Percentiles rank a stretch among this genome's conserved stretches.
These are phyloP conservation scores for Chrysochloris asiatica DNA, from an alignment of 2,113 vertebrate genomes.

Conservation along the genomic window DNA sequence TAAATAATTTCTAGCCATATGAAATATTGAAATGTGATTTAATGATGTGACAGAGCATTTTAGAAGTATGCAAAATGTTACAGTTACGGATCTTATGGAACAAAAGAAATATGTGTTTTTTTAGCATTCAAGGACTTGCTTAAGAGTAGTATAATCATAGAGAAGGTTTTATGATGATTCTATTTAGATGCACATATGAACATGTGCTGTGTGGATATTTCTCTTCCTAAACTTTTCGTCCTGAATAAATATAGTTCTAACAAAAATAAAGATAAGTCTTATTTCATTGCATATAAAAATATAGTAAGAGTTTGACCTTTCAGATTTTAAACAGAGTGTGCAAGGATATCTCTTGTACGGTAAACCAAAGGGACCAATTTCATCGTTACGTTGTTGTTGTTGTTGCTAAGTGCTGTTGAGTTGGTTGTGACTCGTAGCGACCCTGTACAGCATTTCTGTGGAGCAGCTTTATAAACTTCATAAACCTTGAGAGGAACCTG, in stretches of 20 bases:
- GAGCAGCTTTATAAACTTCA: not conserved
- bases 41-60: conserved; percentile 31
- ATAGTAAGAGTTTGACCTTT: not conserved
- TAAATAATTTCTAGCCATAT: conserved; percentile 54
- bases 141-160: not conserved
- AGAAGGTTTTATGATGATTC: not conserved
- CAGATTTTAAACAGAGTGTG: not conserved
- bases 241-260: not conserved
- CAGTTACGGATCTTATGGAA: not conserved
- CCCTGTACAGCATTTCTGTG: no score
- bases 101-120: not conserved
- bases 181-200: conserved; percentile 1
- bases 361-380: not conserved
- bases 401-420: no score
- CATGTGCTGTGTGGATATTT: not conserved
- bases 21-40: conserved; percentile 29
- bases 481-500: not conserved
- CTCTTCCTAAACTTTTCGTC: not conserved
- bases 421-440: no score
- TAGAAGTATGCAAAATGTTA: conserved; percentile 41
- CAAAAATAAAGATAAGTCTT: not conserved
- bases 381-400: no score
- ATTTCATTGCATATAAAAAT: not conserved
- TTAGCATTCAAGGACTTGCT: conserved; percentile 10
- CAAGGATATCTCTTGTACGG: not conserved